phyloP scores from a whole-genome alignment of 2,888 invertebrate species.

The Pyralis farinalis region DNA sequence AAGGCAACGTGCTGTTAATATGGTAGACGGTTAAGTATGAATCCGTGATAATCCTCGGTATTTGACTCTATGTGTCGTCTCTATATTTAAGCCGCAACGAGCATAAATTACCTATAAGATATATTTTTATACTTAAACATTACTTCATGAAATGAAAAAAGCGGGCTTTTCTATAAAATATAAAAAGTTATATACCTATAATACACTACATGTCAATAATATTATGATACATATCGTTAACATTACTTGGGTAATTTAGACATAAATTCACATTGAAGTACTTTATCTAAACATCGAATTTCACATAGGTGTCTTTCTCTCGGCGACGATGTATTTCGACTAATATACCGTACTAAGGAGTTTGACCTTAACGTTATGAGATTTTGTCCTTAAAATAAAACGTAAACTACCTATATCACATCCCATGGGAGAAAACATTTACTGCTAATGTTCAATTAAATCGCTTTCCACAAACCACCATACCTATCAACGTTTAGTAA shows the following conservation, averaged over 20 bases:
- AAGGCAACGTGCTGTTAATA: conserved; percentile 59
- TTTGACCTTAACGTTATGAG: conserved; percentile 53
- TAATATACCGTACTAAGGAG: conserved; percentile 37
- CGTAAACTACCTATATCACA: conserved; percentile 71
- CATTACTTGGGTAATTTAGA: conserved; percentile 48
- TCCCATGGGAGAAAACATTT: conserved; percentile 62
- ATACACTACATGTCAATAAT: conserved; percentile 34
- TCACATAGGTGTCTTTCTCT: conserved; percentile 52
- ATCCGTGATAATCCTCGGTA: conserved; percentile 37
- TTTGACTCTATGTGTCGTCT: too few relatives aligned
- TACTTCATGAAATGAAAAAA: conserved; percentile 3
- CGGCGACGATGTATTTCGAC: conserved; percentile 34
- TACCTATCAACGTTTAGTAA: conserved; percentile 46
- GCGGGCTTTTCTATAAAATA: conserved; percentile 11
- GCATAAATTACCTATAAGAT: conserved; percentile 8
- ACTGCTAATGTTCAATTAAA: conserved; percentile 44
- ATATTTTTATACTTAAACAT: not conserved
- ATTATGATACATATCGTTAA: conserved; percentile 34
- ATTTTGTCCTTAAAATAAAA: conserved; percentile 62
- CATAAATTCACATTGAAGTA: conserved; percentile 52
- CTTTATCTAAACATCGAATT: conserved; percentile 48
- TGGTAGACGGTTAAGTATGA: conserved; percentile 31
- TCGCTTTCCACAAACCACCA: conserved; percentile 26
- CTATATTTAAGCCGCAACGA: conserved; percentile 19
- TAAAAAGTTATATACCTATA: conserved; percentile 12